Conservation (phyloP, 2,888 invertebrate species). For the Parnassius smintheus region DNA sequence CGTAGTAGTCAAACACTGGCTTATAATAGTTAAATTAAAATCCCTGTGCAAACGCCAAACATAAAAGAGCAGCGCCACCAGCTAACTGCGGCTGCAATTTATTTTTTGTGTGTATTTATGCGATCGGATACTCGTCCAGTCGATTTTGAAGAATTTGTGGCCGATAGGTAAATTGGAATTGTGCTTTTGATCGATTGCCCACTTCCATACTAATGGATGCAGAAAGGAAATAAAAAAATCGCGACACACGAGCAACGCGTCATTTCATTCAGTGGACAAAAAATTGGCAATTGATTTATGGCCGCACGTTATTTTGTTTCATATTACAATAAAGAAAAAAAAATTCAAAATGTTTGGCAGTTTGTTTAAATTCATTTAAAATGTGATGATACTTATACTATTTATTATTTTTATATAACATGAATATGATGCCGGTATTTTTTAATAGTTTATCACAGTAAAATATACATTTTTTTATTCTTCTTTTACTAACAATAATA, state of each 20-base stretch:
- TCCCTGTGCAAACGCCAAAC: conserved; percentile 30
- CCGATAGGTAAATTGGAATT: conserved; percentile 75
- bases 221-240: conserved; percentile 43
- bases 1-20: too few species aligned
- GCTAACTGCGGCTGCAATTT: conserved; percentile 40
- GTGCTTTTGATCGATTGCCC: conserved; percentile 67
- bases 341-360: neutral
- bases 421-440: too few species aligned
- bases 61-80: conserved; percentile 31
- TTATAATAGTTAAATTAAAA: neutral
- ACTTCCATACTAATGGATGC: conserved; percentile 49
- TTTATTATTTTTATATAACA: too few species aligned
- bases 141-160: conserved; percentile 72
- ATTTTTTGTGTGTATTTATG: conserved; percentile 61
- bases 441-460: too few species aligned
- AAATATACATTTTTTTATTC: too few species aligned
- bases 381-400: too few species aligned
- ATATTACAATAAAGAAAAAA: conserved; percentile 7
- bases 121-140: conserved; percentile 52
- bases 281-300: conserved; percentile 43
- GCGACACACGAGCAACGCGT: conserved; percentile 40
- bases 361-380: too few species aligned
- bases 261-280: conserved; percentile 52
- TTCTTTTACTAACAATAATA: too few species aligned
- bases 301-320: conserved; percentile 26